Base-by-base conservation (phyloP, 2,888 invertebrate species). In the Odontothrips loti region DNA sequence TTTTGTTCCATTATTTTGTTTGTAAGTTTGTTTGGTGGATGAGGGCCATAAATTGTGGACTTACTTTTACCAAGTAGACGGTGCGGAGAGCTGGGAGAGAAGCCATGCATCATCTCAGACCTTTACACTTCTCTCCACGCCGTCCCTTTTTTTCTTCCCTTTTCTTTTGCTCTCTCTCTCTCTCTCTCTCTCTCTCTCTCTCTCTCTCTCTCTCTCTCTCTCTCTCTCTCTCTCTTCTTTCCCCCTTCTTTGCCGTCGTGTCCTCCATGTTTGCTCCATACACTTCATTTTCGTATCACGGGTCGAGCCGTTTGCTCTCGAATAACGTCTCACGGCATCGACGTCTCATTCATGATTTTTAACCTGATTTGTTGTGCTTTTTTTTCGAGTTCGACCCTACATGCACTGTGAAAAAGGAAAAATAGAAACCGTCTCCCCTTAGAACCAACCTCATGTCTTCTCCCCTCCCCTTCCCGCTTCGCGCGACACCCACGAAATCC, bases 41-140 rank as follows among this genome's bases (percentile, higher is more conserved):
- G 68, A 75, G 68, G 68, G 27, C 12, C 68, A 75, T 75, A 75
- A 75, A 75, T 75, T 27, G 68, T 75, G 23, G 68, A 75, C 68
- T 75, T 75, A 75, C 68, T 75, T 75, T 75, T 75, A 75, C 68
- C 68, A 27, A 75, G 68, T 75, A 75, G 68, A 75, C 68, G 68
- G 68, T 27, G 68, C 68, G 68, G 68, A 75, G 68, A 75, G 68
- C 68, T 1, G 68, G 68, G 68, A 75, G 68, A 75, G 68, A 75
- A 75, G 68, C 68, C 68, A 75, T 75, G 68, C 68, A 75, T 75
- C 68, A 75, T 75, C 68, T 75, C 68, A 75, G 68, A 75, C 68
- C 68, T 75, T 75, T 75, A 75, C 68, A 75, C 68, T 75, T 75
- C 68, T 75, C 58, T 58, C 58, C 15, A 20, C 58, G 6, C 58